Conservation (phyloP, 2,113 vertebrate species). For the Origma solitaria region DNA sequence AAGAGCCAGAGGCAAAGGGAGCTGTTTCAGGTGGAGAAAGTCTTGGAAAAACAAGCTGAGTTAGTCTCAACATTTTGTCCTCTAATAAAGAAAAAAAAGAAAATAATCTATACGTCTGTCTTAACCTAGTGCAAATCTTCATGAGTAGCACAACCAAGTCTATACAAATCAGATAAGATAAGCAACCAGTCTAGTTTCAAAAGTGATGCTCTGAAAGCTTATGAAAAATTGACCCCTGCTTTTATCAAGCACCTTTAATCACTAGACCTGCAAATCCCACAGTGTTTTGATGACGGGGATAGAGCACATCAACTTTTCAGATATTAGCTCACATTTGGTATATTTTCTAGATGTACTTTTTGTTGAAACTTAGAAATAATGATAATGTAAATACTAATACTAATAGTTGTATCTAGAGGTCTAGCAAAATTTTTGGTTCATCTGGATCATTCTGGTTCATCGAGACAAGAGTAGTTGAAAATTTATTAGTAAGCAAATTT, state of each 20-base stretch:
- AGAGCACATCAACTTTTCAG: background rate
- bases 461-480: background rate
- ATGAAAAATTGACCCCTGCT: background rate
- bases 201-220: background rate
- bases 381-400: background rate
- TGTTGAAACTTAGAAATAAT: background rate
- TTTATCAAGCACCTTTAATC: background rate
- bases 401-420: background rate
- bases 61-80: background rate
- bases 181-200: background rate
- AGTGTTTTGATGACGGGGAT: background rate
- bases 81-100: background rate
- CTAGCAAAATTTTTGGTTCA: background rate
- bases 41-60: background rate
- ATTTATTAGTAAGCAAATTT: background rate
- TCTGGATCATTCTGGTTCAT: background rate
- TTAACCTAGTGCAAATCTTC: background rate
- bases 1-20: background rate
- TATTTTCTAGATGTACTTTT: background rate
- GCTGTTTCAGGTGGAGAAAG: background rate
- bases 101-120: background rate
- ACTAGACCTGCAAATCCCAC: background rate
- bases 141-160: background rate
- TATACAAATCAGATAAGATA: background rate
- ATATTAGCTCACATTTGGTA: background rate